These are phyloP conservation scores for Ictalurus punctatus DNA, from an alignment of 2,113 vertebrate genomes.

Conservation along the genomic window DNA sequence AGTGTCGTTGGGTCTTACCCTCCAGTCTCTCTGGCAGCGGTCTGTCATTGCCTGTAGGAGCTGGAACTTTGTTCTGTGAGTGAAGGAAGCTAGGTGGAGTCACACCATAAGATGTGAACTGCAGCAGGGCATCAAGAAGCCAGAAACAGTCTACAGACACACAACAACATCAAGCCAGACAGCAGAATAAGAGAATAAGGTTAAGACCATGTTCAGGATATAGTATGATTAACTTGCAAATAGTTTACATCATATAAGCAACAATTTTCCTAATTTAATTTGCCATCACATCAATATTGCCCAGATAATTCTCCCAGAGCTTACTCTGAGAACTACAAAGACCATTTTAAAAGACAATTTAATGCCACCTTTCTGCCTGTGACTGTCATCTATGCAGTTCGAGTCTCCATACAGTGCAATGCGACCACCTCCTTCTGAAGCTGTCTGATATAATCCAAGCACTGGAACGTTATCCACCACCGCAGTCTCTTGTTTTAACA, in stretches of 20 bases:
- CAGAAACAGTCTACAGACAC: slow-evolving; percentile 88
- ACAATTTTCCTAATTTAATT: background rate
- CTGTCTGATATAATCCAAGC: slow-evolving; percentile 91
- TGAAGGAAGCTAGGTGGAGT: slow-evolving; percentile 91
- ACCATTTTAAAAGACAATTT: background rate
- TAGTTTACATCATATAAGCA: background rate
- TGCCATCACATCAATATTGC: background rate
- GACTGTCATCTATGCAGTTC: slow-evolving; percentile 97
- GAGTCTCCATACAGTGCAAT: slow-evolving; percentile 95
- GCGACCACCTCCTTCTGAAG: slow-evolving; percentile 86
- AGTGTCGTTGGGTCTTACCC: slow-evolving; percentile 69
- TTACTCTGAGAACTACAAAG: background rate
- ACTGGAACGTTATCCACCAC: slow-evolving; percentile 90
- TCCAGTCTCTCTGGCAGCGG: slow-evolving; percentile 88
- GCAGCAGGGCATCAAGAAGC: slow-evolving; percentile 92
- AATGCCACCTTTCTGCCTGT: slow-evolving; percentile 89
- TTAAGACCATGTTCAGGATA: background rate
- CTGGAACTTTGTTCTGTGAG: slow-evolving; percentile 82
- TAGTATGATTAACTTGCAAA: background rate
- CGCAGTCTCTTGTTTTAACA: slow-evolving; percentile 92
- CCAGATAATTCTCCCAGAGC: background rate
- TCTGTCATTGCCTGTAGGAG: slow-evolving; percentile 76
- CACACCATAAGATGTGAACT: slow-evolving; percentile 93
- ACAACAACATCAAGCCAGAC: background rate
- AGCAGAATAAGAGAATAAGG: background rate